Evolutionary conservation across 1,140 invertebrate species (phyloP).

Genomic region (Pachypeltis micranthus): DNA sequence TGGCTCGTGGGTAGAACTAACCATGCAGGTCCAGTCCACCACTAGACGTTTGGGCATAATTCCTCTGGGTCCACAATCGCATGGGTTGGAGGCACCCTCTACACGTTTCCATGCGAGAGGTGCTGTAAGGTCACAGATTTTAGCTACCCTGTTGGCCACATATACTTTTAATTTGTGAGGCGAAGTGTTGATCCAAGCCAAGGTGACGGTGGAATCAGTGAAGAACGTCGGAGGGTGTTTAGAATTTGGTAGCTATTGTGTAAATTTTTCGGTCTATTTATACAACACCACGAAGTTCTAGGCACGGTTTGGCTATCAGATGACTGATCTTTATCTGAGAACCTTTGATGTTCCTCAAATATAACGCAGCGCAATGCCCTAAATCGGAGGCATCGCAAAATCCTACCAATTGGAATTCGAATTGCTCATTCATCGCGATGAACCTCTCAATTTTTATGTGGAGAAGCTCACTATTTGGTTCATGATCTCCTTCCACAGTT

Average conservation of each 20-base stretch:
- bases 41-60: slow-evolving; percentile 27
- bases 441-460: too few species aligned
- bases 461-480: too few species aligned
- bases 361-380: slow-evolving; percentile 35
- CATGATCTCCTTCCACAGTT: too few species aligned
- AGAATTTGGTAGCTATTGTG: too few species aligned
- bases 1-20: neutral
- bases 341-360: slow-evolving; percentile 23
- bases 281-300: slow-evolving; percentile 29
- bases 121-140: slow-evolving; percentile 30
- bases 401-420: slow-evolving; percentile 25
- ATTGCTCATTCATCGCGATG: too few species aligned
- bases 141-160: slow-evolving; percentile 30
- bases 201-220: slow-evolving; percentile 24
- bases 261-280: slow-evolving; percentile 20
- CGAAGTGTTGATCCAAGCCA: slow-evolving; percentile 21
- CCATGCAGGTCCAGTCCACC: slow-evolving; percentile 31
- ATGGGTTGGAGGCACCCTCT: slow-evolving; percentile 26
- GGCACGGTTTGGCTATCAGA: slow-evolving; percentile 31
- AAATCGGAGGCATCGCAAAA: slow-evolving; percentile 34
- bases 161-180: slow-evolving; percentile 24
- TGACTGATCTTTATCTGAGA: slow-evolving; percentile 14
- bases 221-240: slow-evolving; percentile 15
- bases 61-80: slow-evolving; percentile 32
- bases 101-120: slow-evolving; percentile 29